A percentile compares a stretch with the other conserved stretches of the same genome.
phyloP scores from a whole-genome alignment of 92 coral and sea anemone genomes.

The Porites evermanni region DNA sequence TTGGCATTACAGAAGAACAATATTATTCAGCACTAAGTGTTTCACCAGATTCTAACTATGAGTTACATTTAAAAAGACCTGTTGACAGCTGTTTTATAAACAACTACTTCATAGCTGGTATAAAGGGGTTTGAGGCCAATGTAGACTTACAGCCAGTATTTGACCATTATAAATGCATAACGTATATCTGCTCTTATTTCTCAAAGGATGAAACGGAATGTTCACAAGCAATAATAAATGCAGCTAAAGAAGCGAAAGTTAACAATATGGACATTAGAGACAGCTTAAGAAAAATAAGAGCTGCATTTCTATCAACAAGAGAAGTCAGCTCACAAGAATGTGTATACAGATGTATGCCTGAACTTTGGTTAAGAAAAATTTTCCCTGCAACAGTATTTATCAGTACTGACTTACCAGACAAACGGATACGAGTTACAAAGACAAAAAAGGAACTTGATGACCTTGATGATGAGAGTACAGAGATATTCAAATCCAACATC shows the following conservation, averaged over 20 bases:
- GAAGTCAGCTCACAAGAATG: constrained; percentile 15
- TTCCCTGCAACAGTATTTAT: neutral
- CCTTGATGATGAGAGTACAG: too few relatives aligned
- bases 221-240: too few relatives aligned
- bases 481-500: too few relatives aligned
- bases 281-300: neutral
- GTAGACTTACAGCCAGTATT: too few relatives aligned
- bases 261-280: too few relatives aligned
- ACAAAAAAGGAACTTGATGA: too few relatives aligned
- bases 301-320: constrained; percentile 33
- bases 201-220: too few relatives aligned
- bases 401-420: constrained; percentile 18
- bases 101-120: constrained; percentile 17
- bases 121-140: neutral
- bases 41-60: constrained; percentile 54
- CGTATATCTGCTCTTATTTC: neutral
- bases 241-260: too few relatives aligned
- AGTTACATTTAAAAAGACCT: constrained; percentile 41
- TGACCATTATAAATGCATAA: too few relatives aligned
- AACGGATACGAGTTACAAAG: constrained; percentile 8
- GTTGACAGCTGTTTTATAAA: neutral
- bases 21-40: constrained; percentile 38
- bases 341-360: neutral
- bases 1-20: constrained; percentile 38
- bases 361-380: too few relatives aligned